Base-by-base conservation (phyloP, 92 coral and sea anemone species). In the Phenganax stokvisi region DNA sequence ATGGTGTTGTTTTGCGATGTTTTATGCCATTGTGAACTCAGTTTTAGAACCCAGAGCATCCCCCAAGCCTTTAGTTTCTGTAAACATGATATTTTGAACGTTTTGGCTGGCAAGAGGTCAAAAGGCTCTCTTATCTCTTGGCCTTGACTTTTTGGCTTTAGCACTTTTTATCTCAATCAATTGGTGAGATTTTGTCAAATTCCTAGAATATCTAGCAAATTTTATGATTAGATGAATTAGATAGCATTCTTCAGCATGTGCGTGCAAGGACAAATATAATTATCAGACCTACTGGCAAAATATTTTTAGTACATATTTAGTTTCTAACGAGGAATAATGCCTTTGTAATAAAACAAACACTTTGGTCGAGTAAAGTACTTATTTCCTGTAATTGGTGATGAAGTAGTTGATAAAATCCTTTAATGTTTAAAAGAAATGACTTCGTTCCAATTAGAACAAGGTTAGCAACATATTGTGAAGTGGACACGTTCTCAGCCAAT, bases 21-120 rank as follows among this genome's bases (percentile, higher is more conserved):
- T 93, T 28, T 79, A 90, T 56, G 98, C 90, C 25, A 64, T 93
- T 7, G 89, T 74, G 47, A 82, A 93, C 63, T 93, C 98, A 10
- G 88, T 93, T 82, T 90, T 93, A 75, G 97, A 91, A 75, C 97
- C 98, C 9, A 97, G 98, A 52, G 97, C 89, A 44, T 88, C 87
- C 86, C 87, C 88, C 10, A 89, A 86, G 53, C 87, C 91, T 28
- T 78, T 92, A 83, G 80, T 65, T 30, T 92, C 92, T 29, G 79
- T 91, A 65, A 93, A 93, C 70, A 60, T 91, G 31, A 87, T 76
- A 25, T 93, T 37, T 37, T 37, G 47, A 37, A 37, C 47, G 5
- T 37, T 37, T 37, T 37, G 2, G 47, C 47, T 37, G 47, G 47
- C 47, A 5, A 5, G 47, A 37, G 47, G 47, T 37, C 47, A 37